Percentiles rank a stretch among this genome's conserved stretches.
Evolutionary conservation across 92 coral and sea anemone genomes (phyloP).

Genomic region (Heteractis magnifica): DNA sequence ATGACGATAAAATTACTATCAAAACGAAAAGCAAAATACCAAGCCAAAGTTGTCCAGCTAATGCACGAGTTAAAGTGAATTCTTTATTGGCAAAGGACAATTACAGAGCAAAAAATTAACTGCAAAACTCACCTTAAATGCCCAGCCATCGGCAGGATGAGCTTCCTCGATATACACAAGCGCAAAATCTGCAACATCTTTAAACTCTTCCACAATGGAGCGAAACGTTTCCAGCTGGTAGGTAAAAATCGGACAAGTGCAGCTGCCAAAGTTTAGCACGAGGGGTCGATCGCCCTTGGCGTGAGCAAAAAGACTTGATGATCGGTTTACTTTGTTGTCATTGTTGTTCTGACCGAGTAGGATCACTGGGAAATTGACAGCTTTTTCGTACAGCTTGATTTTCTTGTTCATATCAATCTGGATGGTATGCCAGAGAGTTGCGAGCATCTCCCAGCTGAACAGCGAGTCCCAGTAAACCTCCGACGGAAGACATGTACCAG

Average conservation of each 20-base stretch:
- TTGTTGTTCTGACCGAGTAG: constrained; percentile 51
- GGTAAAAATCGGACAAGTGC: constrained; percentile 71
- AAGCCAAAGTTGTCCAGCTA: too few relatives aligned
- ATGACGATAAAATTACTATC: too few relatives aligned
- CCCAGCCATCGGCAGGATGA: constrained; percentile 93
- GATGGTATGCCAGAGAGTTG: constrained; percentile 64
- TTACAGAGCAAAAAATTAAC: too few relatives aligned
- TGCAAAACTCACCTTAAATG: constrained; percentile 73
- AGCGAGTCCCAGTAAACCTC: constrained; percentile 84
- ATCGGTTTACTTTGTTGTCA: constrained; percentile 34
- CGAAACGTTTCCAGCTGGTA: constrained; percentile 45
- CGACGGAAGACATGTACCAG: constrained; percentile 61
- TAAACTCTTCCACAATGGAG: constrained; percentile 57
- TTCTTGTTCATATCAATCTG: constrained; percentile 61
- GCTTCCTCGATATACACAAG: constrained; percentile 89
- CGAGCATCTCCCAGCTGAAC: constrained; percentile 70
- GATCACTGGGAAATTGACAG: constrained; percentile 65
- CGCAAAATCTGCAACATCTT: constrained; percentile 87
- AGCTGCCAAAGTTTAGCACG: constrained; percentile 73
- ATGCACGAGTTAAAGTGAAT: too few relatives aligned
- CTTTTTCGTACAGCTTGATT: constrained; percentile 51
- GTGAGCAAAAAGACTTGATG: constrained; percentile 51
- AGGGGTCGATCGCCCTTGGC: constrained; percentile 51
- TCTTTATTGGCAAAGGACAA: background rate
- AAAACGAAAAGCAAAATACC: too few relatives aligned